Evolutionary conservation across 2,888 invertebrate species (phyloP).

Genomic region (Mythimna pallens): DNA sequence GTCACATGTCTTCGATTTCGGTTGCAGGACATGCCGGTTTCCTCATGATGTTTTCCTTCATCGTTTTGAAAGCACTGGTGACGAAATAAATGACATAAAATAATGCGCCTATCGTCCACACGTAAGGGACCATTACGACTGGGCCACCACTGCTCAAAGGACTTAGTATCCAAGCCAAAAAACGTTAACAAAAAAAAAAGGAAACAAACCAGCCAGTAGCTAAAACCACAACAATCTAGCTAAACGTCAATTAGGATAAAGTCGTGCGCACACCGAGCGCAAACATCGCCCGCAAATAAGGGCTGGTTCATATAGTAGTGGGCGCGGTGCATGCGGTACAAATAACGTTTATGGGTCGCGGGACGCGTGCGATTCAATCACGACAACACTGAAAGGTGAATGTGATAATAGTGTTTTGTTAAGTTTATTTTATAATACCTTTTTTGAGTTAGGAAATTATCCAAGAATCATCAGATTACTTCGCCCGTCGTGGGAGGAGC

Average conservation of each 20-base stretch:
- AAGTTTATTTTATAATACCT: background rate
- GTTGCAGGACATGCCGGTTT: no score
- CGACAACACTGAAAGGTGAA: conserved; percentile 35
- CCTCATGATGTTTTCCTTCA: no score
- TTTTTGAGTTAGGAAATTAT: no score
- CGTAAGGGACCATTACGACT: no score
- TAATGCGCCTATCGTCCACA: no score
- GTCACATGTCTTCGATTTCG: no score
- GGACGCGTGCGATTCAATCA: conserved; percentile 62
- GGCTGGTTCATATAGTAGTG: conserved; percentile 70
- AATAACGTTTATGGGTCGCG: conserved; percentile 69
- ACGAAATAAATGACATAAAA: no score
- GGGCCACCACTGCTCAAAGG: no score
- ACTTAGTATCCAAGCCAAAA: no score
- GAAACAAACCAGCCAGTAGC: conserved; percentile 52
- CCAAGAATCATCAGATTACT: no score
- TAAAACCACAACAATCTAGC: conserved; percentile 66
- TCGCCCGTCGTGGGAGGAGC: no score
- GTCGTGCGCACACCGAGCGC: conserved; percentile 71
- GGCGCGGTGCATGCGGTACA: conserved; percentile 59
- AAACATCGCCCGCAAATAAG: conserved; percentile 76
- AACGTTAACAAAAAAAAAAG: conserved; percentile 17
- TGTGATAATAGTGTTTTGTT: conserved; percentile 11
- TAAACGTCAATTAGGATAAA: conserved; percentile 79
- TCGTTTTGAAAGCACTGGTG: no score